Percentiles rank a stretch among this genome's conserved stretches.
phyloP scores from a whole-genome alignment of 2,113 vertebrate genomes.

The Sander vitreus region DNA sequence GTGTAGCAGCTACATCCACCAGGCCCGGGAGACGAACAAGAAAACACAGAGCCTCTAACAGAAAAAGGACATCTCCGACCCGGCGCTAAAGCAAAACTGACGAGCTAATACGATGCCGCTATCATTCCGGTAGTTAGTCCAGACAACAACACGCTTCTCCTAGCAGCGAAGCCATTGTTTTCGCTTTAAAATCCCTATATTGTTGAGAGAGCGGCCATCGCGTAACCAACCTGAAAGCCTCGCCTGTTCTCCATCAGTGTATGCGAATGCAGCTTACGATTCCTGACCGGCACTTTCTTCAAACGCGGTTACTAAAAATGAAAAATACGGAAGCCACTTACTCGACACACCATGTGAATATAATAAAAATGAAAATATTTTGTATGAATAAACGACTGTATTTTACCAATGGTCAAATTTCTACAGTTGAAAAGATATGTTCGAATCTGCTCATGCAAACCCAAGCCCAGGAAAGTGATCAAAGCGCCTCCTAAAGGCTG shows the following conservation, averaged over 20 bases:
- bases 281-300: constrained; percentile 76
- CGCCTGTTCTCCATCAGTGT: constrained; percentile 88
- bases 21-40: constrained; percentile 78
- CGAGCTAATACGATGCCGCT: constrained; percentile 46
- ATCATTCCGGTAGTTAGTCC: constrained; percentile 72
- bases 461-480: neutral
- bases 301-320: neutral
- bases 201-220: constrained; percentile 84
- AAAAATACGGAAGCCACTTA: fast-evolving
- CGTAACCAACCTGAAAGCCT: constrained; percentile 87
- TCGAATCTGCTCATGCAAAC: constrained; percentile 66
- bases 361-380: neutral
- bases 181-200: constrained; percentile 73
- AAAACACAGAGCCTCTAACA: constrained; percentile 74
- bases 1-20: constrained; percentile 70
- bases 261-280: constrained; percentile 55
- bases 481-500: constrained; percentile 47
- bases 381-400: fast-evolving
- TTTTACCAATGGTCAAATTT: neutral
- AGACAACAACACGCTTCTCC: constrained; percentile 1
- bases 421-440: neutral
- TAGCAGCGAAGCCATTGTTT: constrained; percentile 58
- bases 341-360: fast-evolving
- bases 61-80: constrained; percentile 48
- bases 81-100: neutral